A percentile compares a stretch with the other conserved stretches of the same genome.
Evolutionary conservation across 2,797 vertebrate species (phyloP).

Genomic region (Phrynocephalus guinanensis): DNA sequence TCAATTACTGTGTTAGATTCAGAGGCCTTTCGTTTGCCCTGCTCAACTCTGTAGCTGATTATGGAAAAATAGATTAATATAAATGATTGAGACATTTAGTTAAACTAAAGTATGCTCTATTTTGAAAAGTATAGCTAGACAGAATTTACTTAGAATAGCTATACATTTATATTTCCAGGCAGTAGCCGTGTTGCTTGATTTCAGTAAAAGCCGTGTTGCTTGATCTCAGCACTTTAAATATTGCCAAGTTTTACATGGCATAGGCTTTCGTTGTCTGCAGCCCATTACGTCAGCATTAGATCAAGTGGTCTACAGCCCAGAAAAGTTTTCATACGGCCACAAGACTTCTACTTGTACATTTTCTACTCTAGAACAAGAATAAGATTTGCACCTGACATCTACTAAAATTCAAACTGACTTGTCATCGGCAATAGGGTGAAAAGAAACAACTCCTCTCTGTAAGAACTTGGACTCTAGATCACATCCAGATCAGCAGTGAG

Average conservation of each 20-base stretch:
- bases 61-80: not conserved
- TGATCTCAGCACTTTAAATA: too few species aligned
- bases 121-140: not conserved
- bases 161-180: not conserved
- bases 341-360: not conserved
- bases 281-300: too few species aligned
- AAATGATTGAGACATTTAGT: not conserved
- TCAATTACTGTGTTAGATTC: not conserved
- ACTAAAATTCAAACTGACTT: not conserved
- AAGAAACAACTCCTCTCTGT: not conserved
- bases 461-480: too few species aligned
- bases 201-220: too few species aligned
- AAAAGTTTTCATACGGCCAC: too few species aligned
- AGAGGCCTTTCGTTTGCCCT: not conserved
- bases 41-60: not conserved
- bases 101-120: not conserved
- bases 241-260: too few species aligned
- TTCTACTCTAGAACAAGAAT: not conserved
- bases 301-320: too few species aligned
- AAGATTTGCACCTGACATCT: too few species aligned
- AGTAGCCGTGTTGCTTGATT: too few species aligned
- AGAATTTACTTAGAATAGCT: not conserved
- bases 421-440: not conserved
- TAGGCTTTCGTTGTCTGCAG: too few species aligned
- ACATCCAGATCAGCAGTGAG: not conserved